These are phyloP conservation scores for Conger conger DNA, from an alignment of 2,113 vertebrate species.

Conservation along the genomic window DNA sequence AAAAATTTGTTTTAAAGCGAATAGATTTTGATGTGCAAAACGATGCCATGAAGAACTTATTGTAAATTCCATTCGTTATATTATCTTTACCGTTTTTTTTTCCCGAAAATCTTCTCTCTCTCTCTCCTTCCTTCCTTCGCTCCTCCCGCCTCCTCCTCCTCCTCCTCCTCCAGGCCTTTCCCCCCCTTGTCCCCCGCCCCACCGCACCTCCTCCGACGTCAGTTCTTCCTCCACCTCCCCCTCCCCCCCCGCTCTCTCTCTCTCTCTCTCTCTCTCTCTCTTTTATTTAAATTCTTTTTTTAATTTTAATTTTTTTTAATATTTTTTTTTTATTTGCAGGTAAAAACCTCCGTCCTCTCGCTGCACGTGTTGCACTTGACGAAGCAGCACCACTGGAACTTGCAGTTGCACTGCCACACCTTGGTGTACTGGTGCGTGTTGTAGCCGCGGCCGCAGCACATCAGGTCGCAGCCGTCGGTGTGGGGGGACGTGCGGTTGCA, in stretches of 20 bases:
- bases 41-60: constrained; percentile 62
- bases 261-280: no score
- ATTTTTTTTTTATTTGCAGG: constrained; percentile 99
- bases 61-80: constrained; percentile 50
- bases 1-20: constrained; percentile 37
- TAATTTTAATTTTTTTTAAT: no score
- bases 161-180: background rate
- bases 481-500: constrained; percentile 91
- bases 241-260: no score
- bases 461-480: constrained; percentile 83
- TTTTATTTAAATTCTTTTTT: no score
- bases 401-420: constrained; percentile 97
- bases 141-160: background rate
- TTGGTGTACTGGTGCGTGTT: constrained; percentile 95
- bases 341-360: constrained; percentile 93
- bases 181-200: background rate
- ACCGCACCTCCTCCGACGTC: background rate
- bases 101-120: background rate
- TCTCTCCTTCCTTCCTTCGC: no score
- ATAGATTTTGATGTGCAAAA: constrained; percentile 79
- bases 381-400: constrained; percentile 98
- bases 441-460: constrained; percentile 96
- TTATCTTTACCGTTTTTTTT: constrained; percentile 40
- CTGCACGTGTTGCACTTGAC: constrained; percentile 97
- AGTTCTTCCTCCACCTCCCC: background rate